Base-by-base conservation (phyloP, 2,888 invertebrate species). In the Troglohyphantes excavatus region DNA sequence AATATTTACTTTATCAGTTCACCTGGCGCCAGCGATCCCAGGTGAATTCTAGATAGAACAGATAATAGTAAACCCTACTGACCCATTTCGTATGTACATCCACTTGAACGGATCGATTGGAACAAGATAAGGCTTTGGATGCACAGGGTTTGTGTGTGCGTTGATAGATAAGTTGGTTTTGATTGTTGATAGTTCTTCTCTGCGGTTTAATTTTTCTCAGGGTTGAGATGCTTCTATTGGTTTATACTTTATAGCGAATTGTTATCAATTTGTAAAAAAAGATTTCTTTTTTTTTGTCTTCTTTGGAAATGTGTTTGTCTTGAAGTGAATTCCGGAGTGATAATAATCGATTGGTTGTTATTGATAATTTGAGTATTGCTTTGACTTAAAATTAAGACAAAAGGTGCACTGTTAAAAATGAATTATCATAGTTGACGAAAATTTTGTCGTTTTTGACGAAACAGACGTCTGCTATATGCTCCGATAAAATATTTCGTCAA, bases 41-140 rank as follows among this genome's bases (percentile, higher is more conserved):
- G 19, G 13, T 53, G 70, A 21, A 23, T 39, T 72, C n/a, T 11
- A 29, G 87, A 81, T 87, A 87, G 72, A 63, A 23, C 33, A 26
- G 70, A 70, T 86, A 78, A 78, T 27, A 23, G 29, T 72, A 65
- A 87, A 81, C 68, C 79, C 73, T 70, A 87, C 87, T 87, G 87
- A 87, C 87, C 87, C 63, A 87, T 81, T 79, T 87, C 21, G 5
- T 46, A 33, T 86, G 61, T 72, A 39, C 76, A 63, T 72, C 73
- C 78, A 46, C 87, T 43, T 86, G 61, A 78, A 86, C 43, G 17
- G 5, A 65, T 17, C 46, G 72, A 79, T 87, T 87, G 72, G n/a
- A 29, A 73, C 73, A 86, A 79, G 86, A 86, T 86, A 86, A 86
- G 26, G 5, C 26, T 17, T 33, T n/a, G n/a, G 61, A 27, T 23